Base-by-base conservation (phyloP, 2,888 invertebrate genomes). In the Caenorhabditis sp. region DNA sequence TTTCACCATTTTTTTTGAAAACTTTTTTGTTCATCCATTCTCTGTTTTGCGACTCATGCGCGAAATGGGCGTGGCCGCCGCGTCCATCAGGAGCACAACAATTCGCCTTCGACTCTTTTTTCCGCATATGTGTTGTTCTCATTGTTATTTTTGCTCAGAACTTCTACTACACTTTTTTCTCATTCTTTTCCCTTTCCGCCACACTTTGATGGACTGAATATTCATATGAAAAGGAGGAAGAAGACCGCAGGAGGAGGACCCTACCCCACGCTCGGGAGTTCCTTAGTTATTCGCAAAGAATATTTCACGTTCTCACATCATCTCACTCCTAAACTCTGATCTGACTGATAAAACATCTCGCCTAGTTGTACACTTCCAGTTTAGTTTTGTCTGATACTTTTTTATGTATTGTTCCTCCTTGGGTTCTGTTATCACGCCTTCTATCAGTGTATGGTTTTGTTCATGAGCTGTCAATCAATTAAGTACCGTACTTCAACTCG, bases 41-140 rank as follows among this genome's bases (percentile, higher is more conserved):
- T 66, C 55, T 65, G 46, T 74, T 74, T 63, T 73, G 72, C 62
- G 68, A 68, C 65, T 61, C 68, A 68, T 75, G 74, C 74, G 66
- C 66, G 73, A 78, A 78, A 73, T 70, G 73, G 78, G 70, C 78
- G 78, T 68, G 70, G 68, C 63, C 65, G 63, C 45, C 66, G 71
- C 59, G 77, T 72, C 78, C 73, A 72, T 58, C 75, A 70, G 75
- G 75, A 75, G 66, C 66, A 74, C 75, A 75, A 71, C 71, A 71
- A 62, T 71, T 62, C 71, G 24, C 61, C 62, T 61, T 50, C 71
- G 70, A 39, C 59, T 70, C 61, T 43, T 71, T 66, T 71, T 71
- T 55, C 62, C 48, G 53, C 71, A 71, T 71, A 71, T 71, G 71
- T 71, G 71, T 71, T 71, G 71, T 71, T 71, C 71, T 71, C 71